A percentile compares a stretch with the other conserved stretches of the same genome.
These are phyloP conservation scores for Indicator indicator DNA, from an alignment of 2,113 vertebrate species.

Conservation along the genomic window DNA sequence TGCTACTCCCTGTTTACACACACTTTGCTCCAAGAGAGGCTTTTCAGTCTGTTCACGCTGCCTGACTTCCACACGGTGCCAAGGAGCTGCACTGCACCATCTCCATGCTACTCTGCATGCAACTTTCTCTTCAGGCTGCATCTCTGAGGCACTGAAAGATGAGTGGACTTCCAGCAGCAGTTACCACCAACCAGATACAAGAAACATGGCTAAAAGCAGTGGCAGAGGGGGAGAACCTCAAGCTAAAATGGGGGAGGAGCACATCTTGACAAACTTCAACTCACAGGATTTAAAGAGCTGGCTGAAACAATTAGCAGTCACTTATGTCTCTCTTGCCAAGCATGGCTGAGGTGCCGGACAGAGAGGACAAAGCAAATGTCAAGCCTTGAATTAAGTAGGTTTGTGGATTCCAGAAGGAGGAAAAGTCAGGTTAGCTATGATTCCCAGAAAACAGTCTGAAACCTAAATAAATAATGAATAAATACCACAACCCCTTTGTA, in stretches of 20 bases:
- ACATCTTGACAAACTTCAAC: neutral
- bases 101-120: neutral
- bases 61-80: neutral
- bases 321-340: neutral
- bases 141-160: neutral
- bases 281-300: neutral
- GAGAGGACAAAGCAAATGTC: neutral
- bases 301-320: neutral
- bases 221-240: neutral
- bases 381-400: neutral
- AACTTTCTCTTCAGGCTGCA: neutral
- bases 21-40: neutral
- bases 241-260: neutral
- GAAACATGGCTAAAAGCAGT: neutral
- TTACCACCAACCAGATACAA: neutral
- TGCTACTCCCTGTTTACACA: neutral
- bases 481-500: neutral
- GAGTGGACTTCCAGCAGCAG: neutral
- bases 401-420: neutral
- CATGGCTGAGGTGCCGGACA: neutral
- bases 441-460: conserved; percentile 8
- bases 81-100: neutral
- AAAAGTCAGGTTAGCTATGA: neutral
- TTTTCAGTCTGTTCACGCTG: neutral
- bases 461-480: conserved; percentile 33